Evolutionary conservation across 2,797 vertebrate genomes (phyloP).

Genomic region (Enteromius trimaculatus): DNA sequence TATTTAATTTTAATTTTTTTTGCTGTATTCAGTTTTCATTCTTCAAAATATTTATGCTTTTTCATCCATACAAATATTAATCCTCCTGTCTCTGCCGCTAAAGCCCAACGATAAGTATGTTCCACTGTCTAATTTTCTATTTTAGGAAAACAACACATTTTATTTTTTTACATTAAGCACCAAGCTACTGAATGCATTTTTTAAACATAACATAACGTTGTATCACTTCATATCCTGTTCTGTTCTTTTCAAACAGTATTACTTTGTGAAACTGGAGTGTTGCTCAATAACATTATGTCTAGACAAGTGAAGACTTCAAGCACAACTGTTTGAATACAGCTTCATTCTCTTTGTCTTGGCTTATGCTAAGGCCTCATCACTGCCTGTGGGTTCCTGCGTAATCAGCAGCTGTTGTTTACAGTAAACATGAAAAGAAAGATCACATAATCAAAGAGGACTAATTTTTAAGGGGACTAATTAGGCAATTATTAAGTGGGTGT

Average conservation of each 20-base stretch:
- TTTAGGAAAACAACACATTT: background rate
- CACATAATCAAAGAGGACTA: slow-evolving; percentile 6
- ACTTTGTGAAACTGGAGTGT: background rate
- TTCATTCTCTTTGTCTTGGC: slow-evolving; percentile 19
- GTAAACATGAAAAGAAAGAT: slow-evolving; percentile 34
- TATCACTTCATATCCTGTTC: background rate
- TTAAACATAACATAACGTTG: background rate
- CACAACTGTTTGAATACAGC: background rate
- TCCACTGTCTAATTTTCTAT: background rate
- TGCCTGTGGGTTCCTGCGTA: background rate
- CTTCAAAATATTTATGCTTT: background rate
- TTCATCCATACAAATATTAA: background rate
- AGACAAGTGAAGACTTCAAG: background rate
- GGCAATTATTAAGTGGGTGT: slow-evolving; percentile 17
- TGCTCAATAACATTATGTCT: background rate
- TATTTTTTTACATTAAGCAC: background rate
- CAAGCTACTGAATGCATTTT: background rate
- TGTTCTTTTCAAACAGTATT: background rate
- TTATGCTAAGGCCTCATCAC: background rate
- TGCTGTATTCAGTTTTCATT: background rate
- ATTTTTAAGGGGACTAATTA: slow-evolving; percentile 26
- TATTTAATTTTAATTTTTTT: no score
- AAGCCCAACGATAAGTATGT: background rate
- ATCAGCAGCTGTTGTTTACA: slow-evolving; percentile 38
- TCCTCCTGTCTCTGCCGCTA: background rate